Evolutionary conservation across 2,888 invertebrate species (phyloP).

Genomic region (Chalcosyrphus nemorum): DNA sequence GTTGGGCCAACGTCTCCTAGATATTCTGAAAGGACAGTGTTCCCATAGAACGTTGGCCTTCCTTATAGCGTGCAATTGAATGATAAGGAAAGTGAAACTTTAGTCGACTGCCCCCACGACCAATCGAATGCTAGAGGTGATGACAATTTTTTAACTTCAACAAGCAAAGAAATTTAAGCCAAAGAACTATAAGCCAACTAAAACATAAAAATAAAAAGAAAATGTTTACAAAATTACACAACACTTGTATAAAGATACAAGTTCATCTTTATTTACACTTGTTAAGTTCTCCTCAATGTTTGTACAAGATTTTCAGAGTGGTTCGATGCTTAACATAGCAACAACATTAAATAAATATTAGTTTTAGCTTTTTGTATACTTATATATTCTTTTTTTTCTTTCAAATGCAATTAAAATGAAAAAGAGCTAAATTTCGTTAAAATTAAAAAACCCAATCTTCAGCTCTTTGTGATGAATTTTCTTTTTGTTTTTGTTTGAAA

Average conservation of each 20-base stretch:
- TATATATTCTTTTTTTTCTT: background rate
- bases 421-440: background rate
- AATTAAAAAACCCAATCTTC: background rate
- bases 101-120: too few species aligned
- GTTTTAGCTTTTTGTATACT: background rate
- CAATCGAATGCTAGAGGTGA: too few species aligned
- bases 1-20: too few species aligned
- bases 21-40: too few species aligned
- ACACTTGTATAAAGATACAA: slow-evolving; percentile 62
- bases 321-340: slow-evolving; percentile 37
- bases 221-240: slow-evolving; percentile 49
- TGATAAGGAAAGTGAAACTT: too few species aligned
- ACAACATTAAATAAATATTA: slow-evolving; percentile 44
- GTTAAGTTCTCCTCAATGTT: slow-evolving; percentile 44
- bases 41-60: too few species aligned
- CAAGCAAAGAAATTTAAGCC: too few species aligned
- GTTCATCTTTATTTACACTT: slow-evolving; percentile 60
- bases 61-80: too few species aligned
- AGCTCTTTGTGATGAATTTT: slow-evolving; percentile 30
- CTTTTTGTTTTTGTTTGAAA: background rate
- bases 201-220: background rate
- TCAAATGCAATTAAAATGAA: slow-evolving; percentile 31
- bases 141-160: too few species aligned
- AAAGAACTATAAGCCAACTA: too few species aligned
- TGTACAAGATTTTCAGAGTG: slow-evolving; percentile 49